Evolutionary conservation across 2,888 invertebrate species (phyloP).

Genomic region (Xestia c-nigrum): DNA sequence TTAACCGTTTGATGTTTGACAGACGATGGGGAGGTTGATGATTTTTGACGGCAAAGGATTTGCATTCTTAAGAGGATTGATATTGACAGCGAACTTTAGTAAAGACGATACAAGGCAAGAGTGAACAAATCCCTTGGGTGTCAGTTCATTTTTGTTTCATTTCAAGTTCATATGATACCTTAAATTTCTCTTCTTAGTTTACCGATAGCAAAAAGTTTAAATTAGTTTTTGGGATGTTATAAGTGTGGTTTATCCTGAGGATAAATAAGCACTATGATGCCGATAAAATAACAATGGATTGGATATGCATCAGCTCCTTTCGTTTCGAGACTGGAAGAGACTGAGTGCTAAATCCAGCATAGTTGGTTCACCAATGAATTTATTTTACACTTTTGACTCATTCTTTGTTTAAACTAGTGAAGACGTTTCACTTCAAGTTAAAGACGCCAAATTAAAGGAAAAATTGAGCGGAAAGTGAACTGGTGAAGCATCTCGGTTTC

Average conservation of each 20-base stretch:
- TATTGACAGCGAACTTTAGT: slow-evolving; percentile 7
- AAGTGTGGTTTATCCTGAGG: no score
- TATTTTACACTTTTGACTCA: background rate
- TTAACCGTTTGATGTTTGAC: slow-evolving; percentile 51
- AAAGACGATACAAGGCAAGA: background rate
- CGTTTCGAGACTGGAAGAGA: no score
- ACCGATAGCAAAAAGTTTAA: no score
- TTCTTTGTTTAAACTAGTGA: background rate
- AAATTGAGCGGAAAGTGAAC: background rate
- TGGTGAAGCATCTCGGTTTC: background rate
- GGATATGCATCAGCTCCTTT: background rate
- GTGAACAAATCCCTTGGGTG: background rate
- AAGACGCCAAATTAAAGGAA: background rate
- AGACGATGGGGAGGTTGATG: slow-evolving; percentile 11
- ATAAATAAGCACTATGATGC: no score
- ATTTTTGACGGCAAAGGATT: slow-evolving; percentile 37
- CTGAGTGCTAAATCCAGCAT: background rate
- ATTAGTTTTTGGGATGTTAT: no score
- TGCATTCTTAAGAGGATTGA: slow-evolving; percentile 14
- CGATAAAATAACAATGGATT: background rate
- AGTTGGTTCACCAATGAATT: background rate
- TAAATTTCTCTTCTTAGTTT: no score
- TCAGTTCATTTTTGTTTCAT: background rate
- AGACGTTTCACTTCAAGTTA: background rate
- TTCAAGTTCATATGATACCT: background rate